phyloP scores from a whole-genome alignment of 2,888 invertebrate genomes.

The Leptinotarsa rubiginosa region DNA sequence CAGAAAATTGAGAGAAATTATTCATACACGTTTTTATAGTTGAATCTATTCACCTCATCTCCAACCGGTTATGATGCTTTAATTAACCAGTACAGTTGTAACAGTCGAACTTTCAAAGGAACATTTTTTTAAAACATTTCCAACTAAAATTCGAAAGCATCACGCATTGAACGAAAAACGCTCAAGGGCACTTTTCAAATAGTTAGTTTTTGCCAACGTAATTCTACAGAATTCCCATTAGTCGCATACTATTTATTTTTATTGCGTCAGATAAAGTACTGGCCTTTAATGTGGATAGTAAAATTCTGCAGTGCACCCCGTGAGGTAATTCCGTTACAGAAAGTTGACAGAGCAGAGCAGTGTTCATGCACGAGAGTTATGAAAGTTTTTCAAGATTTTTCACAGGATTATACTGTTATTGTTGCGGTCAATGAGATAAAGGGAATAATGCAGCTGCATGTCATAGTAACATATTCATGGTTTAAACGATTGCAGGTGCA shows the following conservation, averaged over 20 bases:
- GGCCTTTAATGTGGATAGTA: conserved; percentile 22
- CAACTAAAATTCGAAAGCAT: background rate
- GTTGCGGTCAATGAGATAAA: conserved; percentile 7
- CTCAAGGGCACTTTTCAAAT: conserved; percentile 16
- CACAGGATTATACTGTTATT: conserved; percentile 8
- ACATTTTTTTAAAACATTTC: background rate
- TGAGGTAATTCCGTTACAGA: conserved; percentile 18
- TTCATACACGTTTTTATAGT: too few species aligned
- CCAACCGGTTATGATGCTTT: too few species aligned
- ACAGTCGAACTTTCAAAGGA: too few species aligned
- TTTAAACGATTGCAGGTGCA: background rate
- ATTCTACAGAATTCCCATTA: conserved; percentile 20
- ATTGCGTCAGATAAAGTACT: conserved; percentile 21
- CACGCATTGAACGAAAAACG: background rate
- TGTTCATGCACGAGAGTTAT: background rate
- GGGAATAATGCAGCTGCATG: background rate
- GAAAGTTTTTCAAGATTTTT: conserved; percentile 13
- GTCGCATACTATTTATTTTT: conserved; percentile 26
- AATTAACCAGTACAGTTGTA: too few species aligned
- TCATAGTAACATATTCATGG: background rate
- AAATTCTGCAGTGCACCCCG: conserved; percentile 28
- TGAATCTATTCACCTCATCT: too few species aligned
- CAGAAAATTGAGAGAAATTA: too few species aligned
- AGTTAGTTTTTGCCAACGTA: conserved; percentile 11
- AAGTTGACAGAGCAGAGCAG: conserved; percentile 23